phyloP scores from a whole-genome alignment of 2,797 vertebrate genomes.

The Dendrocincla tyrannina region DNA sequence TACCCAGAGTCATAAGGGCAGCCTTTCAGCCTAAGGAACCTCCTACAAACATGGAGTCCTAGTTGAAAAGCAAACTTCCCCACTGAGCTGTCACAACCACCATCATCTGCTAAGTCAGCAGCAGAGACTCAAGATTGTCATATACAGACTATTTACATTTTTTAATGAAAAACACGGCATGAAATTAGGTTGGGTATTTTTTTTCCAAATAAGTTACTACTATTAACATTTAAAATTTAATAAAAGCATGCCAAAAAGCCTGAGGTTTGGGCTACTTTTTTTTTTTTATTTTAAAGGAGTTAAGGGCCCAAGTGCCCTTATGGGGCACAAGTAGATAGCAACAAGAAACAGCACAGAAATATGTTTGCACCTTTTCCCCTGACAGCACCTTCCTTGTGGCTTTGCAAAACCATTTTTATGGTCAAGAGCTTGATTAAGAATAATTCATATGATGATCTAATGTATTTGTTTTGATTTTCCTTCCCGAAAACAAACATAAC shows the following conservation, averaged over 20 bases:
- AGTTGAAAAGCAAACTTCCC: neutral
- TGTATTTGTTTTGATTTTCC: neutral
- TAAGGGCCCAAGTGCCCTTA: neutral
- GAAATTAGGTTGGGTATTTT: neutral
- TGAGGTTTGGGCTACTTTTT: neutral
- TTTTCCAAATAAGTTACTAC: neutral
- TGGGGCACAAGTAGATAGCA: neutral
- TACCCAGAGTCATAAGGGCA: neutral
- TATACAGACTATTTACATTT: neutral
- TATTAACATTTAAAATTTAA: neutral
- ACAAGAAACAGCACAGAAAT: neutral
- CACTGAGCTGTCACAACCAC: neutral
- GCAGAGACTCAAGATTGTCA: neutral
- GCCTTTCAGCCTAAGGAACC: neutral
- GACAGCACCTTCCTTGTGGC: neutral
- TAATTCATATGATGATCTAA: neutral
- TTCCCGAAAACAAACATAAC: neutral
- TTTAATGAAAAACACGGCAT: neutral
- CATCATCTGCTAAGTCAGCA: neutral
- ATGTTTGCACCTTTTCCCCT: neutral
- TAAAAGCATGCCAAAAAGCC: neutral
- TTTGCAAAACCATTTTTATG: neutral
- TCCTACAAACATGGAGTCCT: neutral
- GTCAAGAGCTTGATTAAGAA: neutral
- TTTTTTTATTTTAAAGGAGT: neutral